phyloP scores from a whole-genome alignment of 2,888 invertebrate species.

The Drosophila crucigera region DNA sequence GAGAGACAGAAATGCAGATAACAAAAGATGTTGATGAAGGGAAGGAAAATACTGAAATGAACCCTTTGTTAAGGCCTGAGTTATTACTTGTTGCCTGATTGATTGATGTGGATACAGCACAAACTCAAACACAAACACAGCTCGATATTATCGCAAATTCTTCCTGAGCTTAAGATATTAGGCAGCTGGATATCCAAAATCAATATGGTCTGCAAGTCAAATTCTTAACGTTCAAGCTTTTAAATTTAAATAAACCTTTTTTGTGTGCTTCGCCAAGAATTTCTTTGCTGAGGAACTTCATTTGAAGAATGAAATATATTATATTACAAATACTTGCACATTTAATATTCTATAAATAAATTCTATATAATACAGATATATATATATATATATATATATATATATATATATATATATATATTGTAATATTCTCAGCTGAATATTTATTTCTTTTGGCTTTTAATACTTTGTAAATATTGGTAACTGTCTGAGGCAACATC shows the following conservation, averaged over 20 bases:
- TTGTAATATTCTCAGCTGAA: neutral
- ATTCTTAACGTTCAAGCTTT: constrained; percentile 5
- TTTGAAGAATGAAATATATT: neutral
- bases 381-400: neutral
- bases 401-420: neutral
- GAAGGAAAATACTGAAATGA: constrained; percentile 40
- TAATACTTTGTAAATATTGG: constrained; percentile 17
- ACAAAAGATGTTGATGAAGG: constrained; percentile 31
- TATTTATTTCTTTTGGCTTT: neutral
- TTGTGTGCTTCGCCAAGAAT: neutral
- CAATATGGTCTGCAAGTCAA: constrained; percentile 24
- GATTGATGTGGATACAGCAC: constrained; percentile 67
- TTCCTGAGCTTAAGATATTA: constrained; percentile 29
- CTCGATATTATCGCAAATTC: constrained; percentile 52
- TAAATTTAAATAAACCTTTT: constrained; percentile 7
- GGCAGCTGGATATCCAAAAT: constrained; percentile 30
- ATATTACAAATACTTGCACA: neutral
- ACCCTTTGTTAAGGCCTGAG: constrained; percentile 68
- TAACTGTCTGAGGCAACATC: constrained; percentile 9
- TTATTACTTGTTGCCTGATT: constrained; percentile 78
- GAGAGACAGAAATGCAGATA: constrained; percentile 9
- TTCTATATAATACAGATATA: neutral
- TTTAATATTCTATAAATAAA: neutral
- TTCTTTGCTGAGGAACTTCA: too few relatives aligned
- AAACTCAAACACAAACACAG: constrained; percentile 37